Percentiles rank a stretch among this genome's conserved stretches.
These are phyloP conservation scores for Ctenoplectra terminalis DNA, from an alignment of 1,140 invertebrate genomes.

Conservation along the genomic window DNA sequence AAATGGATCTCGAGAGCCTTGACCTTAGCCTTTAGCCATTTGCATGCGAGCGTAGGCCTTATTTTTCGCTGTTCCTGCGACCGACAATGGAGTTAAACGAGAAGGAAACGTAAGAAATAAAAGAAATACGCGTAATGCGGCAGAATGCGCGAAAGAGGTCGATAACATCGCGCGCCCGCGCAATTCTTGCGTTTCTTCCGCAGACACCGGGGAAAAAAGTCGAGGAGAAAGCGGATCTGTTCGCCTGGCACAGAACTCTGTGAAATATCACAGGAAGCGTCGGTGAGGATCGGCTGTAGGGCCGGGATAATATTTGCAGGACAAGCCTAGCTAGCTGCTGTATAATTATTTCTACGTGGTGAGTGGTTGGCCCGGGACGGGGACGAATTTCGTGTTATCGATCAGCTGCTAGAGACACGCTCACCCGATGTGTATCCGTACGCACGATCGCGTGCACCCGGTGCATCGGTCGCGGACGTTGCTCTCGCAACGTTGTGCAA, in stretches of 20 bases:
- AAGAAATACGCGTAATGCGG: conserved; percentile 10
- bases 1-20: conserved; percentile 18
- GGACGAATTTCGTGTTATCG: conserved; percentile 47
- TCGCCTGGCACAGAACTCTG: not conserved
- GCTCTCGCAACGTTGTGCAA: not conserved
- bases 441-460: conserved; percentile 39
- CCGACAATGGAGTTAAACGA: not conserved
- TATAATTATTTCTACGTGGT: not conserved
- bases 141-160: conserved; percentile 63
- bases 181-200: conserved; percentile 56
- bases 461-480: conserved; percentile 16
- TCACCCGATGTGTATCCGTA: conserved; percentile 28
- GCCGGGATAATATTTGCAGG: no score
- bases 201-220: conserved; percentile 4
- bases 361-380: conserved; percentile 26
- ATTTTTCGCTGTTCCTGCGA: not conserved
- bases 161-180: conserved; percentile 75
- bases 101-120: not conserved
- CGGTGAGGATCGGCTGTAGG: no score
- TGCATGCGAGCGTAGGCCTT: not conserved
- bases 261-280: not conserved
- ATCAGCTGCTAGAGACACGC: conserved; percentile 39
- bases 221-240: conserved; percentile 15
- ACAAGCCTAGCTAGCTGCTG: not conserved
- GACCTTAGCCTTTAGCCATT: conserved; percentile 34